Evolutionary conservation across 2,113 vertebrate genomes (phyloP).

Genomic region (Nicator chloris): DNA sequence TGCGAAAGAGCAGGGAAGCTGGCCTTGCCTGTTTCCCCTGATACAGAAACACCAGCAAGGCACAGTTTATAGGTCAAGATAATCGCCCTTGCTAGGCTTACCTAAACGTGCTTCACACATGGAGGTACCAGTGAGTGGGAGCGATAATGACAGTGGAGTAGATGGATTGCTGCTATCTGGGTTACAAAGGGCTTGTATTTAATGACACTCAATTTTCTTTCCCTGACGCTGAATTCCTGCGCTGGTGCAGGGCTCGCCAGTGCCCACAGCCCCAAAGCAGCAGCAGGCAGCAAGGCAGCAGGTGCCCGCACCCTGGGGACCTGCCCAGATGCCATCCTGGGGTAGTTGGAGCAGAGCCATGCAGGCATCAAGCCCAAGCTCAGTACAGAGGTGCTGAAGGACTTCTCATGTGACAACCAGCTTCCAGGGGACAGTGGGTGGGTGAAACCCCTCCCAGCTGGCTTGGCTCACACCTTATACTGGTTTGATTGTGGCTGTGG

Average conservation of each 20-base stretch:
- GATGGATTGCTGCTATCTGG: not conserved
- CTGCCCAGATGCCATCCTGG: not conserved
- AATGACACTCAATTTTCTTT: not conserved
- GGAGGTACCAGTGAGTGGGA: not conserved
- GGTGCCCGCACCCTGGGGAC: rapidly evolving
- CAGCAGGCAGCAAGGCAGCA: not conserved
- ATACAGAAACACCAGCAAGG: rapidly evolving
- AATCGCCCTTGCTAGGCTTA: not conserved
- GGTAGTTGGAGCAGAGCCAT: rapidly evolving
- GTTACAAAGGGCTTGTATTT: not conserved
- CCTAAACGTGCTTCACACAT: not conserved
- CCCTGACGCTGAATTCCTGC: not conserved
- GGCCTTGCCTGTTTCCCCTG: not conserved
- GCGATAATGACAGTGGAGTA: not conserved
- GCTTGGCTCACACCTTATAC: not conserved
- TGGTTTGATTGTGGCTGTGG: not conserved
- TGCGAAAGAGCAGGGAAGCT: not conserved
- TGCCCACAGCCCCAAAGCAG: not conserved
- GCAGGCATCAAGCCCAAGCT: rapidly evolving
- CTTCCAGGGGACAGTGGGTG: not conserved
- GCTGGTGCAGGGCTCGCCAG: rapidly evolving
- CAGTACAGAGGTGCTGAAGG: not conserved
- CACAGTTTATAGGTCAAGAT: not conserved
- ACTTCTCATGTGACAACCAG: rapidly evolving
- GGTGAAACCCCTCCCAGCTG: not conserved